These are phyloP conservation scores for Calliphora vicina DNA, from an alignment of 1,140 invertebrate species.

Conservation along the genomic window DNA sequence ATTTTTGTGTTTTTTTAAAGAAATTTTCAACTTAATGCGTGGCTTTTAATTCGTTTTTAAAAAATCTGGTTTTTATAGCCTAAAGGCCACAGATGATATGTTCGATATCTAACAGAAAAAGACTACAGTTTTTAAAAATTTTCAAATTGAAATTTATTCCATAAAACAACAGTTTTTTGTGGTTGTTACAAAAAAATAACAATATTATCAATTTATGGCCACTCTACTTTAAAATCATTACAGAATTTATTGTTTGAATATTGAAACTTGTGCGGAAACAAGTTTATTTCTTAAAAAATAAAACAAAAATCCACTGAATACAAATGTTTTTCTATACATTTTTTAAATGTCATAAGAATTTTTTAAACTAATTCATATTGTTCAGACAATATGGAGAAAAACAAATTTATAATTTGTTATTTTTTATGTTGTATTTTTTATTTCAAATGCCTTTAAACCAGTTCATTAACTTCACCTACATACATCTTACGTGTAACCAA, in stretches of 20 bases:
- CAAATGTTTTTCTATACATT: not conserved
- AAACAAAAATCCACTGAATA: not conserved
- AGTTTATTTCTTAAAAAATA: not conserved
- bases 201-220: too few relatives aligned
- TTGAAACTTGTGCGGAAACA: too few relatives aligned
- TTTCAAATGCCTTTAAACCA: not conserved
- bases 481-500: not conserved
- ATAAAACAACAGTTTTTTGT: too few relatives aligned
- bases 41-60: not conserved
- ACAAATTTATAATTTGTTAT: not conserved
- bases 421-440: not conserved
- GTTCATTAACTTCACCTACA: constrained; percentile 13
- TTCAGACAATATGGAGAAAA: not conserved
- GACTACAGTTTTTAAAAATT: too few relatives aligned
- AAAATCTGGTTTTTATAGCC: not conserved
- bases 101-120: too few relatives aligned
- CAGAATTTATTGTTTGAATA: not conserved
- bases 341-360: not conserved
- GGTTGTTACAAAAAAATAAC: too few relatives aligned
- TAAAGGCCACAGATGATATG: not conserved
- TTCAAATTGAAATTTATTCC: too few relatives aligned
- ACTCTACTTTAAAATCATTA: too few relatives aligned
- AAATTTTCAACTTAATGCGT: not conserved
- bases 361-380: not conserved
- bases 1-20: not conserved